Conservation (phyloP, 2,797 vertebrate species). For the Artibeus jamaicensis region DNA sequence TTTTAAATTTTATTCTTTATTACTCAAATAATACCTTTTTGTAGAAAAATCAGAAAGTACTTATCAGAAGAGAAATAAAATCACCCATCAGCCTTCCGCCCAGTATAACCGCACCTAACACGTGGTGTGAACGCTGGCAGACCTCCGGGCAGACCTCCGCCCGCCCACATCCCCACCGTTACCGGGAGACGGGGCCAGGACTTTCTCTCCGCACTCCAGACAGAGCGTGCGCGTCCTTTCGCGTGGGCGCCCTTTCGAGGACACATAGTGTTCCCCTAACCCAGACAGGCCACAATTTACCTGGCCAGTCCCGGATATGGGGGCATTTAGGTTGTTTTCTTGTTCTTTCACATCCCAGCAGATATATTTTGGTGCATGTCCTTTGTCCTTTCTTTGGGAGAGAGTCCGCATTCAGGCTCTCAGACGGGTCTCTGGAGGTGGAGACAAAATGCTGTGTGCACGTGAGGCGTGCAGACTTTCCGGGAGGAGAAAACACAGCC, state of each 20-base stretch:
- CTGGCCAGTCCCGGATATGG: too few relatives aligned
- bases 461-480: neutral
- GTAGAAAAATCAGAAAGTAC: neutral
- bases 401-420: neutral
- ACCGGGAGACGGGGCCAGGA: accelerated
- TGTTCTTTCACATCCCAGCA: neutral
- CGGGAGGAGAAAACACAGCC: neutral
- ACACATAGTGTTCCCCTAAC: accelerated
- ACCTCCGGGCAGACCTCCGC: neutral
- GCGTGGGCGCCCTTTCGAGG: accelerated
- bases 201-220: neutral
- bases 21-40: neutral
- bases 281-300: accelerated
- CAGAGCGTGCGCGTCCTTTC: accelerated
- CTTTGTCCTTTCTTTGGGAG: neutral
- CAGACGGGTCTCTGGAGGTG: neutral
- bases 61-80: neutral
- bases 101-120: neutral
- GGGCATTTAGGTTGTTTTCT: neutral
- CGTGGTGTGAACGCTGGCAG: accelerated
- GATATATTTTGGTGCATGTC: neutral
- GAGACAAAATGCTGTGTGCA: neutral
- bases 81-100: neutral
- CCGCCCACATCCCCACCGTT: accelerated
- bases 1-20: neutral